Evolutionary conservation across 1,140 invertebrate genomes (phyloP), one percentile per base, ranked within the genome.

Genomic region (Periplaneta americana): DNA sequence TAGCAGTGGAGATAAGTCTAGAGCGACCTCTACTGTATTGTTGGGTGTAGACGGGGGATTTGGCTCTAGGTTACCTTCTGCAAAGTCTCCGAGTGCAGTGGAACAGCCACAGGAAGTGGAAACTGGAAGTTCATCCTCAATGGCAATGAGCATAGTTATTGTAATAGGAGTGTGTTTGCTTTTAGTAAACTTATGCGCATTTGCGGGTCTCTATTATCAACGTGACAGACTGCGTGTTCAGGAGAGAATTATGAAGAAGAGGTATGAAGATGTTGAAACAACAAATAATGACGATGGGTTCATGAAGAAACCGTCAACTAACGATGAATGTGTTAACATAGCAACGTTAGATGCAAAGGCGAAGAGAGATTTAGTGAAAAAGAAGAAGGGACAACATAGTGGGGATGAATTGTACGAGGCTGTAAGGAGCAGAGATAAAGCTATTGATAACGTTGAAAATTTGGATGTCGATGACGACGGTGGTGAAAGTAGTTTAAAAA

Each of bases 131-230:
- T 78, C 77, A 3, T 78, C 77, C n/a, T 36, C n/a, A 1, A 34
- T 78, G 15, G 77, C 77, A 5, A 31, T 78, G 77, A 48, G 77
- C n/a, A 37, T 78, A 78, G 77, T 78, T 2, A 78, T 78, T 4
- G 77, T 78, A 8, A 48, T 78, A 5, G 77, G 77, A 0, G 77
- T 78, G 1, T 88, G 94, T 33, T 95, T 98, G 85, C 88, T 98
- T 2, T 88, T 96, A n/a, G 88, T 97, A 18, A 98, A 98, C 87
- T 86, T 97, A 3, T 91, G 93, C 36, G 91, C 94, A 13, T 95
- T 95, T 84, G 89, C 92, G 8, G 92, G 92, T 66, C 89, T 97
- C n/a, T 96, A 95, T 86, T 94, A 93, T 82, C 95, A 94, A 86
- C 92, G 93, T 83, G 90, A 92, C 82, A 91, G 91, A 86, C 85